Evolutionary conservation across 2,888 invertebrate genomes (phyloP).

Genomic region (Synanthedon andrenaeformis): DNA sequence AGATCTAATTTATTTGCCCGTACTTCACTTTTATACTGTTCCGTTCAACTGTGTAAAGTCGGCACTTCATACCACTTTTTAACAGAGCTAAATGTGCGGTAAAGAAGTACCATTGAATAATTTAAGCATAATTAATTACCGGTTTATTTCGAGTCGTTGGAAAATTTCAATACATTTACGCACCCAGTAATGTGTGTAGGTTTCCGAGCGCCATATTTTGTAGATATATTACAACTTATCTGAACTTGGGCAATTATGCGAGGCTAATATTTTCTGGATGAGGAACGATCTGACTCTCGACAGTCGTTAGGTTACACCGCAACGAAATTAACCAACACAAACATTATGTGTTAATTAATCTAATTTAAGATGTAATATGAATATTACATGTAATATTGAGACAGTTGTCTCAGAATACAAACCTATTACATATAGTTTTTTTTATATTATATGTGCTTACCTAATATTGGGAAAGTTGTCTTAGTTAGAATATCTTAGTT

Average conservation of each 20-base stretch:
- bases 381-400: too few relatives aligned
- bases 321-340: conserved; percentile 5
- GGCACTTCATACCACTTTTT: background rate
- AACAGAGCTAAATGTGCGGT: background rate
- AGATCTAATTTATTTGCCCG: conserved; percentile 43
- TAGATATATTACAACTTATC: conserved; percentile 2
- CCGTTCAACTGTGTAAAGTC: conserved; percentile 12
- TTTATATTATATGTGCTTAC: too few relatives aligned
- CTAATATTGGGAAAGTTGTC: too few relatives aligned
- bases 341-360: background rate
- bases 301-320: conserved; percentile 25
- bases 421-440: too few relatives aligned
- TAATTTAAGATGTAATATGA: too few relatives aligned
- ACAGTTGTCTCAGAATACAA: too few relatives aligned
- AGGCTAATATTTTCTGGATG: conserved; percentile 39
- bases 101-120: background rate
- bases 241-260: conserved; percentile 37
- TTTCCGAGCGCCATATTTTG: background rate
- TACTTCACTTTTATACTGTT: conserved; percentile 28
- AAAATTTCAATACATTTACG: background rate
- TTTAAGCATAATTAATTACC: background rate
- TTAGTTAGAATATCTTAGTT: too few relatives aligned
- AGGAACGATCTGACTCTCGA: conserved; percentile 35
- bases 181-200: background rate
- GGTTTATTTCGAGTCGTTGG: background rate